These are phyloP conservation scores for Tuberolachnus salignus DNA, from an alignment of 2,888 invertebrate genomes.

Conservation along the genomic window DNA sequence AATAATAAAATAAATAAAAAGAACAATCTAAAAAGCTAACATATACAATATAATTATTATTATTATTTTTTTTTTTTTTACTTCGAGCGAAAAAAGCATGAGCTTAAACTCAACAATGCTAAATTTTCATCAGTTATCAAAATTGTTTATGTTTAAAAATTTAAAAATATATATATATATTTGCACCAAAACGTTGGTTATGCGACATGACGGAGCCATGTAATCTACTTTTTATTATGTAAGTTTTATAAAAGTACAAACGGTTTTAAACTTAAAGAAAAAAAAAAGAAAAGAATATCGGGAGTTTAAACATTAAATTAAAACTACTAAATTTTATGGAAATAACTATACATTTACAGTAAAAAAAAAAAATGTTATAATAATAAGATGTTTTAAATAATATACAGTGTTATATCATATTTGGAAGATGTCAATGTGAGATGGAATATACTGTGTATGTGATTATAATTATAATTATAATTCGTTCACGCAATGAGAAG, in stretches of 20 bases:
- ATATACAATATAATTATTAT: slow-evolving; percentile 55
- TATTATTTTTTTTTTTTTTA: slow-evolving; percentile 33
- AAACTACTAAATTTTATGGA: slow-evolving; percentile 19
- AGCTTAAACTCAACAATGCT: slow-evolving; percentile 50
- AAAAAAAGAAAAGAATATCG: not conserved
- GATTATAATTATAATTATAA: too few relatives aligned
- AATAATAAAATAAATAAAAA: slow-evolving; percentile 41
- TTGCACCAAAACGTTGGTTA: slow-evolving; percentile 23
- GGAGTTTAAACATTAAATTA: slow-evolving; percentile 26
- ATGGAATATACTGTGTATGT: slow-evolving; percentile 37
- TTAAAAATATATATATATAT: slow-evolving; percentile 36
- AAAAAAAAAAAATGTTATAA: slow-evolving; percentile 22
- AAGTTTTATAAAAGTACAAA: slow-evolving; percentile 51
- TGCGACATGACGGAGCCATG: slow-evolving; percentile 21
- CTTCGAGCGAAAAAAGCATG: slow-evolving; percentile 19
- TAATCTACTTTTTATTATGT: slow-evolving; percentile 27
- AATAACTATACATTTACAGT: slow-evolving; percentile 50
- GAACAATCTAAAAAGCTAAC: slow-evolving; percentile 55
- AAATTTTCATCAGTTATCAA: slow-evolving; percentile 38
- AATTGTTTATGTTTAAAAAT: slow-evolving; percentile 10
- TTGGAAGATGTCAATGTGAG: slow-evolving; percentile 37
- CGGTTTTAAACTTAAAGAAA: slow-evolving; percentile 37
- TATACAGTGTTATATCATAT: slow-evolving; percentile 38
- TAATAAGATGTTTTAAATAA: slow-evolving; percentile 37
- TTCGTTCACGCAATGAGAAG: slow-evolving; percentile 21